Conservation (phyloP, 2,113 vertebrate species). For the Polypterus senegalus region DNA sequence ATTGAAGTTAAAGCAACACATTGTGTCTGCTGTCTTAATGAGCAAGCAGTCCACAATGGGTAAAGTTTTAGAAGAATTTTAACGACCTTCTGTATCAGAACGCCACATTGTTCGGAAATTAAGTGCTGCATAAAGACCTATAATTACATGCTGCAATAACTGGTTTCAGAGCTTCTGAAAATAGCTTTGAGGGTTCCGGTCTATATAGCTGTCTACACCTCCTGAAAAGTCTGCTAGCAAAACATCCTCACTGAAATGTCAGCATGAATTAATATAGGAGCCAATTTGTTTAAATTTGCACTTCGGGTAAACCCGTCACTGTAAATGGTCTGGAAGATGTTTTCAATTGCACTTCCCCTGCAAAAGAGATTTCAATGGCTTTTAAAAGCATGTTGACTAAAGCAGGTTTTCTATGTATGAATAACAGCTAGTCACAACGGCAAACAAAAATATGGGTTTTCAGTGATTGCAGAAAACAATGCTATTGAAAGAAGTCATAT, state of each 20-base stretch:
- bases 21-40: neutral
- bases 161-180: constrained; percentile 48
- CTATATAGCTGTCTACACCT: constrained; percentile 27
- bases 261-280: neutral
- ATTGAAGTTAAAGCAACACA: too few species aligned
- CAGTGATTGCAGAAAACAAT: too few species aligned
- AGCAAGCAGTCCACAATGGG: constrained; percentile 27
- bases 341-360: neutral
- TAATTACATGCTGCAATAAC: constrained; percentile 59
- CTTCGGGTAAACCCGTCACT: neutral
- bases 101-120: constrained; percentile 66
- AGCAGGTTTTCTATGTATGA: neutral
- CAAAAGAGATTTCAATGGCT: neutral
- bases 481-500: too few species aligned
- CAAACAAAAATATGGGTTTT: too few species aligned
- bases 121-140: constrained; percentile 50
- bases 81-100: constrained; percentile 37
- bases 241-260: constrained; percentile 1
- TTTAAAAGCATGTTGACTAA: neutral
- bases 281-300: neutral
- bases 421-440: neutral
- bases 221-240: neutral
- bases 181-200: constrained; percentile 56
- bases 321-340: neutral
- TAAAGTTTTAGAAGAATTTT: constrained; percentile 9